These are phyloP conservation scores for Glossophaga mutica DNA, from an alignment of 2,797 vertebrate genomes.

Conservation along the genomic window DNA sequence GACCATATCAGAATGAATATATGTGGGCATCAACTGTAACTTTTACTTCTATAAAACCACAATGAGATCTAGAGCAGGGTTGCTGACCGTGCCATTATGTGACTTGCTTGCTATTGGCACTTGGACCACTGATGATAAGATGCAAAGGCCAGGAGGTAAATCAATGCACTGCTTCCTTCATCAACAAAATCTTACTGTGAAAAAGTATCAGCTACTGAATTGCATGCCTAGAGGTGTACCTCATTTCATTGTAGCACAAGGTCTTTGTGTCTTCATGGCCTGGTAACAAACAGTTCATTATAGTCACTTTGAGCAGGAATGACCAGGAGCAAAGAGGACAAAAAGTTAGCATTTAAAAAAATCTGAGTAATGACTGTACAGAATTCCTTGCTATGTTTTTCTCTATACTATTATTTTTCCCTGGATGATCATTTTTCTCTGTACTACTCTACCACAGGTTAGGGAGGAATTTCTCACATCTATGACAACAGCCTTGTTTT, in stretches of 20 bases:
- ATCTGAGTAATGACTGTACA: background rate
- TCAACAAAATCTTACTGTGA: background rate
- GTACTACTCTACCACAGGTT: background rate
- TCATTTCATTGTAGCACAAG: background rate
- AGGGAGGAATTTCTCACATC: background rate
- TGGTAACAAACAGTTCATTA: background rate
- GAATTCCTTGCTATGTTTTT: background rate
- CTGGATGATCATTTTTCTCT: background rate
- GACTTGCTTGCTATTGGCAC: background rate
- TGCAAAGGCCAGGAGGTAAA: background rate
- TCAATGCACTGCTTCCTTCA: background rate
- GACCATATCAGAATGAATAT: background rate
- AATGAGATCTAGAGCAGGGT: background rate
- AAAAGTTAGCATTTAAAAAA: background rate
- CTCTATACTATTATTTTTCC: background rate
- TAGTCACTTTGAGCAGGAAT: background rate
- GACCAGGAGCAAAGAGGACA: background rate
- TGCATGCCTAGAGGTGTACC: background rate
- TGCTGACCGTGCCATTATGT: background rate
- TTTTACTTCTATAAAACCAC: slow-evolving; percentile 14
- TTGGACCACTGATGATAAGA: background rate
- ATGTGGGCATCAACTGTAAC: background rate
- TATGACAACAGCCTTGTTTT: background rate
- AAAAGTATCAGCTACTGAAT: background rate
- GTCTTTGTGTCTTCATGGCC: background rate